Evolutionary conservation across 2,888 invertebrate genomes (phyloP), one percentile per base, ranked within the genome.

Genomic region (Plebejus argus): DNA sequence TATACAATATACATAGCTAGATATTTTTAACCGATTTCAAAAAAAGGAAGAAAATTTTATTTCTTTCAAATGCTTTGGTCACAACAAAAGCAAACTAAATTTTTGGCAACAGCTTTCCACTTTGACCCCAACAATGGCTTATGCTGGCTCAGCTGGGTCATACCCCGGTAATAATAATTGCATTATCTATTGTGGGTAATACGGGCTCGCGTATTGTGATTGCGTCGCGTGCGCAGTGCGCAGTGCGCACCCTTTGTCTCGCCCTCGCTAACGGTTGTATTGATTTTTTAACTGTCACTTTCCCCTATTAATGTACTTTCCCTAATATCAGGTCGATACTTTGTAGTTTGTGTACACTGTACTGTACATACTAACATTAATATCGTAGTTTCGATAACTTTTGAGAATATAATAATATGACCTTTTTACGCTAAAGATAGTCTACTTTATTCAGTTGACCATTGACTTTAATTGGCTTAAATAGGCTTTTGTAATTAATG

Each of bases 211-310:
- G 39, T n/a, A 74, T 72, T 72, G 53, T 74, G 74, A 53, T 91
- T 89, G 91, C 90, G 88, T 86, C 82, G 78, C 79, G 76, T 78
- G 78, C 77, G n/a, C n/a, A n/a, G n/a, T n/a, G n/a, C n/a, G n/a
- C n/a, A n/a, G 76, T 78, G 78, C 77, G 80, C 88, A 86, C 90
- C 91, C 90, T 89, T 89, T 88, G 86, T 86, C 53, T 80, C 92
- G 89, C 93, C 92, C 93, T 91, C 91, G 87, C 91, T 87, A 93
- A 93, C 93, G 92, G 93, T 85, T 87, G 85, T 93, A 94, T 94
- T 91, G 94, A 94, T 94, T 93, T 94, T 93, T 90, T 91, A 93
- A 94, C 94, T 90, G 93, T 88, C 92, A 89, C 84, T 88, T 84
- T 85, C 28, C 28, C 66, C 18, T 20, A 66, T 28, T 66, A 66